These are phyloP conservation scores for Poecilia picta DNA, from an alignment of 2,797 vertebrate species.

Conservation along the genomic window DNA sequence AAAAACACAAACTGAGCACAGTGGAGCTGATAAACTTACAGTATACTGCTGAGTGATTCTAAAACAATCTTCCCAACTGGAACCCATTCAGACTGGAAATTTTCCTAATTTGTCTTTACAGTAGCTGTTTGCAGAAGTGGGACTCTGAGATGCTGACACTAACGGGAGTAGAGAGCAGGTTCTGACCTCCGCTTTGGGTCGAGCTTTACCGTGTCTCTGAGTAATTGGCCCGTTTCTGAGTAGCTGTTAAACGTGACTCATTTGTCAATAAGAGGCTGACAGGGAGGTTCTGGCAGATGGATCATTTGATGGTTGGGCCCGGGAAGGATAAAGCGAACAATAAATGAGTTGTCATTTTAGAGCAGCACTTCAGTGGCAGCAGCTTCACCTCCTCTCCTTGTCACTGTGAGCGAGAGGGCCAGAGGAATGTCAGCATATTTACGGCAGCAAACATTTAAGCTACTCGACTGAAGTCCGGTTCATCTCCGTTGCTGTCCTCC, in stretches of 20 bases:
- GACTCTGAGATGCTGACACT: slow-evolving; percentile 45
- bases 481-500: slow-evolving; percentile 10
- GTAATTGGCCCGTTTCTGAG: slow-evolving; percentile 51
- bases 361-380: slow-evolving; percentile 41
- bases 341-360: slow-evolving; percentile 56
- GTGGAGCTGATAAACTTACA: not conserved
- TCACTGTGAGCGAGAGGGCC: slow-evolving; percentile 39
- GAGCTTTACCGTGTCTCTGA: slow-evolving; percentile 31
- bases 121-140: slow-evolving; percentile 28
- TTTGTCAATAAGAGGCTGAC: slow-evolving; percentile 51
- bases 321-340: slow-evolving; percentile 57
- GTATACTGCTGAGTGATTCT: not conserved
- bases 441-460: slow-evolving; percentile 35
- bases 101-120: slow-evolving; percentile 52
- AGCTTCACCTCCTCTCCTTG: slow-evolving; percentile 42
- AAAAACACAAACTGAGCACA: slow-evolving; percentile 21
- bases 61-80: not conserved
- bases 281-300: slow-evolving; percentile 42
- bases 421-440: slow-evolving; percentile 26
- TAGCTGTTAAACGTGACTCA: slow-evolving; percentile 35
- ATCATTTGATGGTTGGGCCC: slow-evolving; percentile 33
- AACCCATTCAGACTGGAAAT: slow-evolving; percentile 25
- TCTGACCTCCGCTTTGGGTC: slow-evolving; percentile 53
- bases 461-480: slow-evolving; percentile 38
- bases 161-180: slow-evolving; percentile 44